Evolutionary conservation across 1,140 invertebrate genomes (phyloP), one percentile per base, ranked within the genome.

Genomic region (Pygmarrhopalites habei): DNA sequence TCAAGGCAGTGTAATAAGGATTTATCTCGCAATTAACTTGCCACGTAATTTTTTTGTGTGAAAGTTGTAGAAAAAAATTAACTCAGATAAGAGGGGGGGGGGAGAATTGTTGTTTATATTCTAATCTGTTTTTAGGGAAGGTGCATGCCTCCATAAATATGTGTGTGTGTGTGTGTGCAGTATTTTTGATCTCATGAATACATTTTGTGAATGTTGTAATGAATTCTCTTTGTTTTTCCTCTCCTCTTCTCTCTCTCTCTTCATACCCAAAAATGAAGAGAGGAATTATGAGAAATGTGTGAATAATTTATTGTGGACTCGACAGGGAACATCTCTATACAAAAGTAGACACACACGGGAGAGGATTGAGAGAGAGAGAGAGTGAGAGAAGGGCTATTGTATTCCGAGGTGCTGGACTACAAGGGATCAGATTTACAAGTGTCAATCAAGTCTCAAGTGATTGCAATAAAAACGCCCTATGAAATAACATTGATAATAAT

Each of bases 401-500:
- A 28, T 61, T 61, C 30, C 60, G 26, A 21, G n/a, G n/a, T n/a
- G n/a, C n/a, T n/a, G n/a, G n/a, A n/a, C n/a, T n/a, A n/a, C 35
- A 57, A 58, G 26, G 49, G 58, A 65, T 65, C 58, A 60, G 32
- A 60, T 65, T 52, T 56, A 56, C 64, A 61, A 60, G 44, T 65
- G 64, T 65, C 64, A 65, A 65, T 65, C 64, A 65, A 61, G 58
- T 60, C 12, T 49, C n/a, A 57, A 28, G 32, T 25, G 52, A 44
- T 23, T 21, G 55, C 59, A 60, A 60, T 60, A 65, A 61, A 64
- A 65, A 65, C 64, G 64, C 64, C 64, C 64, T 49, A 64, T 58
- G 51, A 58, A 58, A 64, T 59, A 64, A 51, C 55, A 58, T 58
- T 21, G n/a, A 26, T n/a, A n/a, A n/a, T n/a, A n/a, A n/a, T n/a